Base-by-base conservation (phyloP, 1,140 invertebrate genomes). In the Pteromalus puparum region DNA sequence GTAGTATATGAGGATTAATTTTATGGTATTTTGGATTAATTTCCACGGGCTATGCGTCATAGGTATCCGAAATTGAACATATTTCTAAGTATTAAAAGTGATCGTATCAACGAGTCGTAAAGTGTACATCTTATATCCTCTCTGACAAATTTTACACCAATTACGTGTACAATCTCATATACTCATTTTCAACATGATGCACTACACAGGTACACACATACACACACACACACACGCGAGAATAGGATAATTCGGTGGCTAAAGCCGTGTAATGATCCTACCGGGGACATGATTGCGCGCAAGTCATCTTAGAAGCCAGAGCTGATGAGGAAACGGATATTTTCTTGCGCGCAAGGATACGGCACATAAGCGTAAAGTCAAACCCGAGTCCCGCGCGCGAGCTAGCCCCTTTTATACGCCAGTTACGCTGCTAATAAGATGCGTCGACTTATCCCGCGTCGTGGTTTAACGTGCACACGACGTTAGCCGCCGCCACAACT, bases 351-450 rank as follows among this genome's bases (percentile, higher is more conserved):
- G 10, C 70, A 74, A 21, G 15, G 68, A 48, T 2, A 7, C 67
- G 38, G n/a, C 38, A 26, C 12, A 7, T 5, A 15, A 53, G 18
- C 15, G 13, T 5, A 38, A 74, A 67, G 18, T 10, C 1, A 48
- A 46, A 13, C 15, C 42, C 26, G 10, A n/a, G 30, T 34, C 30
- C 6, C 30, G 53, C 7, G 21, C 1, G 9, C 21, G 26, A n/a
- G 21, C 38, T 28, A 30, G 18, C 30, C 38, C 74, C 74, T 77
- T 72, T 83, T 83, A 72, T 77, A 83, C 38, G 74, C 82, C 65
- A 83, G 75, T 83, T 77, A 83, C 9, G 34, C 34, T 34, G 34
- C 72, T 82, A 75, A 82, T 82, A 82, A 82, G 81, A 67, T 75
- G 81, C 73, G 81, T 82, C 34, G 68, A 74, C 80, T 73, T 74